Base-by-base conservation (phyloP, 1,140 invertebrate species). In the Harpegnathos saltator region DNA sequence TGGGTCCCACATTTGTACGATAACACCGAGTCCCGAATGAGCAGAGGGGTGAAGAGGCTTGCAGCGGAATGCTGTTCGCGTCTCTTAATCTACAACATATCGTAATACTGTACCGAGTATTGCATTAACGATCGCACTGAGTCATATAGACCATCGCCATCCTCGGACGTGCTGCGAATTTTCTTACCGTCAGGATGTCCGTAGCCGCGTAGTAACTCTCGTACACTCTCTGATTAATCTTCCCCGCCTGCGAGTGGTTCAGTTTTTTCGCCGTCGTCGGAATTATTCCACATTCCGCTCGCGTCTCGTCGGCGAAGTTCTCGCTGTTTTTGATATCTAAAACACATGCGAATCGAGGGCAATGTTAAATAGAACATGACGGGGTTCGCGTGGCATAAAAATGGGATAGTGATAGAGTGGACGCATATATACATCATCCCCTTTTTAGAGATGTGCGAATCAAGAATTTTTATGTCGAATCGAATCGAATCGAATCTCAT, bases 191-290 rank as follows among this genome's bases (percentile, higher is more conserved):
- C 82, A 96, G 95, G 89, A 97, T 96, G 89, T 97, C 96, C 0
- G 96, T 96, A n/a, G 96, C 96, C 1, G 96, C 96, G 86, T 97
- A 96, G 90, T 96, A 96, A 87, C 95, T 96, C 89, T 97, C 96
- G 78, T 95, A 94, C 9, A 95, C 95, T 85, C 95, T 95, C 52
- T 93, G 92, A 90, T 94, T 92, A 24, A 85, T 74, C 75, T 92
- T 92, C 19, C 88, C 87, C 22, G 89, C 90, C 63, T 92, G 90
- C 63, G 83, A 89, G 19, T 89, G 82, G 26, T 87, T 89, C 22
- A 82, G 29, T 74, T 90, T 90, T 71, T 91, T 93, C 11, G 92
- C 90, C 9, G 90, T 87, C 14, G 85, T 63, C 15, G 85, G 56
- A 0, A 65, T 15, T 80, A 89, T 83, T 11, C 38, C 38, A 22